Evolutionary conservation across 2,797 vertebrate genomes (phyloP), one percentile per base, ranked within the genome.

Genomic region (Aphelocoma californica): DNA sequence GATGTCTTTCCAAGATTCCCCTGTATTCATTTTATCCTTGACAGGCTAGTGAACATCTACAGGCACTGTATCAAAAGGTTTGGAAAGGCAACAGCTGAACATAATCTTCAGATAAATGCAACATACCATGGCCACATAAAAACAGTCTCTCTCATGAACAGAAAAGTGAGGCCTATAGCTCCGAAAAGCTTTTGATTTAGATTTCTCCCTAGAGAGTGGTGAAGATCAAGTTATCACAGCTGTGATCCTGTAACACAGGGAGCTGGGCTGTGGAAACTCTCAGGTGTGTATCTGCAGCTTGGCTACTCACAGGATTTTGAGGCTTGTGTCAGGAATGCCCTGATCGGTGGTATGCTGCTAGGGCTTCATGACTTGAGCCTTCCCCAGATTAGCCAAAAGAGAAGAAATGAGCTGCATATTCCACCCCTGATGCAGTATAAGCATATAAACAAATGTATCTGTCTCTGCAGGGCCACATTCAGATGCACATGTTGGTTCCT

Each of bases 1-100:
- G 84, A 91, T 89, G 81, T 74, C 72, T 81, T 96, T 95, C 93
- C 94, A 94, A 92, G 72, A 74, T 90, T 92, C 51, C 31, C 31
- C 66, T 90, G 40, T 45, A 42, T 86, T 84, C 3, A 0, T 83
- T 94, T 96, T 75, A 65, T 83, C 44, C 47, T 69, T 85, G 75
- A 92, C 70, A 95, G 61, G 14, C 29, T 67, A 81, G 45, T 42
- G 81, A 87, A 67, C 44, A 47, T 90, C 72, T 90, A 79, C 64
- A n/a, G 8, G 61, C 38, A 31, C 56, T 81, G 26, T 81, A 91
- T 87, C 79, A 89, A 61, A 94, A 74, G 60, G 28, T 82, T 93
- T 91, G 69, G 78, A 89, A 91, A 69, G 32, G 57, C 57, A 88
- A 69, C 57, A 94, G 61, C 65, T 88, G 64, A 81, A 75, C 21